Base-by-base conservation (phyloP, 2,113 vertebrate genomes). In the Gallinago paraguaiae region DNA sequence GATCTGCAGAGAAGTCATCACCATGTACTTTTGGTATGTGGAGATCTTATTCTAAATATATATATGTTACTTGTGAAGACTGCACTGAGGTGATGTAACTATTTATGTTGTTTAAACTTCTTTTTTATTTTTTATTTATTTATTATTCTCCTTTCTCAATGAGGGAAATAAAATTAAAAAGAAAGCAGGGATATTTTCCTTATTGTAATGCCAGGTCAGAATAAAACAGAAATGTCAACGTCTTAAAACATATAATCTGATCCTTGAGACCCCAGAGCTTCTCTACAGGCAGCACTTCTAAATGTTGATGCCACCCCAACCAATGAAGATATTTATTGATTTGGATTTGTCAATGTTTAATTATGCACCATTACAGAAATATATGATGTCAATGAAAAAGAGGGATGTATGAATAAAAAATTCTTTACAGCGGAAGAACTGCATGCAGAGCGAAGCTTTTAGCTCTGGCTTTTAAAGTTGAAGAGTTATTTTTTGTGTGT, bases 271-370 rank as follows among this genome's bases (percentile, higher is more conserved):
- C 35, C 35, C 37, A 22, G 59, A 72, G 35, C 79, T 87, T 72
- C 53, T 75, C 53, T 69, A 13, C 11, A 78, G 69, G 82, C 60
- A 95, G 53, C 61, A 46, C 35, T 67, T 80, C 27, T 59, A 54
- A 91, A 37, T 78, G 81, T 86, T 94, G 84, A 74, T 92, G 56
- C 63, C 72, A 76, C 65, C 65, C 46, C 10, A 86, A 46, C 69
- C 71, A 74, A 6, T 87, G 93, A 80, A 18, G 54, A 83, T 71
- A 33, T 96, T 95, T 96, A 97, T 95, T 95, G 96, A 94, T 92
- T 86, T 78, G 77, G 69, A 87, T 92, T 97, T 97, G 92, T 90
- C 95, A 92, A 90, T 95, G 92, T 95, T 95, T 94, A 97, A 97
- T 96, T 98, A 96, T 95, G 84, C 54, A 86, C 78, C 81, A 72